Base-by-base conservation (phyloP, 2,888 invertebrate genomes). In the Philonicus albiceps region DNA sequence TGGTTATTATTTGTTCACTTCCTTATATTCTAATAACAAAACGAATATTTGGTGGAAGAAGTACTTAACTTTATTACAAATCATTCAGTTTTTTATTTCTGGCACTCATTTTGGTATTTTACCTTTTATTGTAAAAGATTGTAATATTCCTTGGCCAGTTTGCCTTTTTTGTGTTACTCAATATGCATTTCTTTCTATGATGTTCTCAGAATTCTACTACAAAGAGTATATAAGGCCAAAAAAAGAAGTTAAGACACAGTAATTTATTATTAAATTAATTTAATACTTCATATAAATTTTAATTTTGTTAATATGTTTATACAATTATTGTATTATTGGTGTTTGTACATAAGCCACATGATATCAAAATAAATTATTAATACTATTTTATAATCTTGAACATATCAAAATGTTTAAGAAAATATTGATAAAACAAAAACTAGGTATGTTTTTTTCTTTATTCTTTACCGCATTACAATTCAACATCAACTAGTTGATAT, bases 11-110 rank as follows among this genome's bases (percentile, higher is more conserved):
- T 93, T 96, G 4, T 89, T 96, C 87, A 94, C 96, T 0, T 96
- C 96, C 0, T 93, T 95, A 86, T 93, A 95, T 75, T 95, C 96
- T 0, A 93, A 93, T 75, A 94, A 95, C 7, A 37, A 37, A 49
- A 22, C 95, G 89, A 93, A 94, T 87, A 90, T 95, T 0, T 95
- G 95, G 95, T 95, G 96, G 95, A 97, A 97, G 91, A 96, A 95
- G 89, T 93, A 96, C 89, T 95, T 97, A 88, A 97, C 97, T 0
- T 95, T 95, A 89, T 90, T 96, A 88, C 97, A 97, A 92, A 94
- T 97, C 90, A 95, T 80, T n/a, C 86, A 86, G 31, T 86, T 86
- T 78, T 43, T 49, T 49, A 37, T 37, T 11, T 37, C 37, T 37
- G 37, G 37, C n/a, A 30, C 78, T 30, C 80, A 85, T 19, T 74